Evolutionary conservation across 2,888 invertebrate genomes (phyloP), one percentile per base, ranked within the genome.

Genomic region (Morpho helenor): DNA sequence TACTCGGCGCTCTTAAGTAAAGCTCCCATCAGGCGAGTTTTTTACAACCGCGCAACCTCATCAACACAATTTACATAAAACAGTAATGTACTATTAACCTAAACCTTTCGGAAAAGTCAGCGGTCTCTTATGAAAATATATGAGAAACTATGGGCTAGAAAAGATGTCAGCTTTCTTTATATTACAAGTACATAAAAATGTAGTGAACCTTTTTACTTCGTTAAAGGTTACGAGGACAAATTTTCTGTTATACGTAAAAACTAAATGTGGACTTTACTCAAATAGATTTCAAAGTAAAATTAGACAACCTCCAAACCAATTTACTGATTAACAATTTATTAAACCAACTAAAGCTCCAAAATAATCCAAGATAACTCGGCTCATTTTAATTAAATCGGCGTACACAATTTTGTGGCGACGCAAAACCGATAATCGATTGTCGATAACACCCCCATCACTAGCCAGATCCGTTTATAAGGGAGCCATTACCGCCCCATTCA

Each of bases 401-500:
- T 53, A 40, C 46, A 41, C 41, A 57, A 58, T 60, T 56, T 48
- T 48, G 52, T 31, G 46, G 45, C 57, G 56, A 62, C 62, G 60
- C 9, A 66, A 68, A 68, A 72, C 72, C 66, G 69, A 75, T 71
- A 53, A 60, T 60, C 49, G 39, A 53, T 70, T 64, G 66, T 68
- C 63, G 65, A 61, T 60, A 59, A 9, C 31, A n/a, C 56, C 64
- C 16, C 60, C 75, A 69, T 70, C 78, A 75, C 77, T 77, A 70
- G 43, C 51, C 59, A 52, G 56, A 60, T 66, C 64, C 53, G 59
- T 68, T 63, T 64, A 62, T 70, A 51, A 49, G 68, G 67, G 64
- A 63, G 69, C 75, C 70, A 72, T 78, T 75, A 75, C 70, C 61
- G 68, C 67, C 71, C 69, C 71, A 70, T 71, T 72, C 70, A 74